phyloP scores from a whole-genome alignment of 2,888 invertebrate species.

The Melanargia galathea region DNA sequence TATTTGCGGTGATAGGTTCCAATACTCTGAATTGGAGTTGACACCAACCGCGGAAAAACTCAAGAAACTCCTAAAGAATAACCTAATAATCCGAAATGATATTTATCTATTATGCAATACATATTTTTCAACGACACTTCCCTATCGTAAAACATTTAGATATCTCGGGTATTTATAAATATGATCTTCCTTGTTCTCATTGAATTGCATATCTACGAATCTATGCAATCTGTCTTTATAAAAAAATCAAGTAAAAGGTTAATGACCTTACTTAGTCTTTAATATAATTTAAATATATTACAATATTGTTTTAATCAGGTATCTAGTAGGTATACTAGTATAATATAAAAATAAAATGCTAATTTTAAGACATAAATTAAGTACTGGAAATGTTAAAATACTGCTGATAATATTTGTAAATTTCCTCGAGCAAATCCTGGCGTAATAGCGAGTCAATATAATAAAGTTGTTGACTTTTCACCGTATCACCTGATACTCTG shows the following conservation, averaged over 20 bases:
- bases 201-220: neutral
- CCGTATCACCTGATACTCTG: constrained; percentile 42
- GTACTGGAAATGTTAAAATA: neutral
- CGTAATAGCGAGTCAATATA: constrained; percentile 6
- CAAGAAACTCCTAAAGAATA: neutral
- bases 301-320: neutral
- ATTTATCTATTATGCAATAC: neutral
- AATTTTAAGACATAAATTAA: neutral
- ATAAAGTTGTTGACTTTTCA: constrained; percentile 24
- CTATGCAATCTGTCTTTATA: neutral
- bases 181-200: neutral
- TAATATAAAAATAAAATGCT: neutral
- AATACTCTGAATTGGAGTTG: too few relatives aligned
- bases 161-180: neutral
- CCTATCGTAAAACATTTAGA: neutral
- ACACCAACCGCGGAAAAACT: neutral
- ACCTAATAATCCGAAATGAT: neutral
- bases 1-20: too few relatives aligned
- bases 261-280: neutral
- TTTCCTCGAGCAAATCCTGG: constrained; percentile 1
- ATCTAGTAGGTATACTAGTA: neutral
- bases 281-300: too few relatives aligned
- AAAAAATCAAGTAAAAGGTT: neutral
- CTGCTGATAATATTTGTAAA: neutral
- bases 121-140: neutral